These are phyloP conservation scores for Drosophila orosa DNA, from an alignment of 1,140 invertebrate species.

Conservation along the genomic window DNA sequence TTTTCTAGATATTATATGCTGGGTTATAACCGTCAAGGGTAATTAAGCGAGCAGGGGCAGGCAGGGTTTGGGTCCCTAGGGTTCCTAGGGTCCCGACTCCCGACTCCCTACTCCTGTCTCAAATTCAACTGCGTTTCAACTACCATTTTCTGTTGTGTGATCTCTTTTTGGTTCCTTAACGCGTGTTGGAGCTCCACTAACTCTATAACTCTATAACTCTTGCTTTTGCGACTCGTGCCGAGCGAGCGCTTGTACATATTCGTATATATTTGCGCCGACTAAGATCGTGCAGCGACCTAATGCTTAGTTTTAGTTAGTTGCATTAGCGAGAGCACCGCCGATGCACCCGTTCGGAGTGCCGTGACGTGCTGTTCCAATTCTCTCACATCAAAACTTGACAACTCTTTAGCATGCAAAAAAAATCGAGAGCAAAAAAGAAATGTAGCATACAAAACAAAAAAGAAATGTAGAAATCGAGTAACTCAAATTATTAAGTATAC, in stretches of 20 bases:
- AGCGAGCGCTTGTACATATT: constrained; percentile 42
- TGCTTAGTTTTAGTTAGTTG: constrained; percentile 37
- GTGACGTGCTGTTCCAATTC: constrained; percentile 24
- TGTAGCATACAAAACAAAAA: constrained; percentile 43
- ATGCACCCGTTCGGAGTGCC: constrained; percentile 12
- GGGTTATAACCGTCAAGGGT: constrained; percentile 84
- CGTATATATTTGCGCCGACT: constrained; percentile 23
- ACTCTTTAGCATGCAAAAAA: constrained; percentile 60
- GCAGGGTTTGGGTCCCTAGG: background rate
- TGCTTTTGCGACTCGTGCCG: constrained; percentile 28
- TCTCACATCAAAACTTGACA: constrained; percentile 34
- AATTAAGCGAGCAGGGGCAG: constrained; percentile 58
- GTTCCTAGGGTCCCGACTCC: too few relatives aligned
- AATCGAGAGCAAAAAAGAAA: constrained; percentile 38
- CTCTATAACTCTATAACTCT: constrained; percentile 30
- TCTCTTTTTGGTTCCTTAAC: constrained; percentile 34
- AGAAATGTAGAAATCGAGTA: constrained; percentile 38
- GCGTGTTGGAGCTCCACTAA: constrained; percentile 42
- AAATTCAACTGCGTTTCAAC: constrained; percentile 32
- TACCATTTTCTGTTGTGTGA: constrained; percentile 44
- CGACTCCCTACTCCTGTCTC: constrained; percentile 9
- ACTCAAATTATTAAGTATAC: constrained; percentile 29
- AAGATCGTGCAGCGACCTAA: constrained; percentile 24
- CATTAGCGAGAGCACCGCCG: constrained; percentile 26
- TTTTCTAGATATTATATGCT: constrained; percentile 84